These are phyloP conservation scores for Brachyistius frenatus DNA, from an alignment of 2,113 vertebrate genomes.

Conservation along the genomic window DNA sequence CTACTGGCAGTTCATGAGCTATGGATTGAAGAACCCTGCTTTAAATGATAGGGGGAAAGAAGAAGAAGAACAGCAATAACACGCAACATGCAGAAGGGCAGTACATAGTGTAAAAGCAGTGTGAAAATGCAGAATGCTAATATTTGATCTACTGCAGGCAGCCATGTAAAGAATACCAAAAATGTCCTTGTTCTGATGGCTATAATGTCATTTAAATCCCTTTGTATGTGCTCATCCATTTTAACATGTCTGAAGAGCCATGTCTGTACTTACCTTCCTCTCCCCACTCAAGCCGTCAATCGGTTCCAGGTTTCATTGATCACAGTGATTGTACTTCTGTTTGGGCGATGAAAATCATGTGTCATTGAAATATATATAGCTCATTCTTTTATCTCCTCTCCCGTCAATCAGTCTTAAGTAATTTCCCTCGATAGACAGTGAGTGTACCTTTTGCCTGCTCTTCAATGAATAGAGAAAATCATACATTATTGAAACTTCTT, in stretches of 20 bases:
- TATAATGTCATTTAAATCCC: slow-evolving; percentile 24
- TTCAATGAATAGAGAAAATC: slow-evolving; percentile 53
- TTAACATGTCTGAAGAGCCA: background rate
- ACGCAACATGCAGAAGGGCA: background rate
- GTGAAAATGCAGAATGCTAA: background rate
- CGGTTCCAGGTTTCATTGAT: slow-evolving; percentile 18
- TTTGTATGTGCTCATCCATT: background rate
- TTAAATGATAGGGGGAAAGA: no score
- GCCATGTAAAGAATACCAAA: background rate
- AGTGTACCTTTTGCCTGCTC: slow-evolving; percentile 47
- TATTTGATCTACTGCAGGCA: slow-evolving; percentile 7
- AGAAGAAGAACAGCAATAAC: no score
- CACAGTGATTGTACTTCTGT: slow-evolving; percentile 20
- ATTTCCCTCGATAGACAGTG: slow-evolving; percentile 52
- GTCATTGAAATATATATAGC: slow-evolving; percentile 16
- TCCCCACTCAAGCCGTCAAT: background rate
- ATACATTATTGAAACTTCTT: slow-evolving; percentile 52
- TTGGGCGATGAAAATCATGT: slow-evolving; percentile 34
- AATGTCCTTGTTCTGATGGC: slow-evolving; percentile 12
- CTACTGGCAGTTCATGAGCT: no score
- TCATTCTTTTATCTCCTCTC: slow-evolving; percentile 20
- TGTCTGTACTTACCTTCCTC: background rate
- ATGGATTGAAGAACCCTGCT: no score
- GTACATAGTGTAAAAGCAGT: background rate
- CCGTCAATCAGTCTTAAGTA: slow-evolving; percentile 7